phyloP scores from a whole-genome alignment of 2,113 vertebrate genomes.

The Lagenorhynchus albirostris region DNA sequence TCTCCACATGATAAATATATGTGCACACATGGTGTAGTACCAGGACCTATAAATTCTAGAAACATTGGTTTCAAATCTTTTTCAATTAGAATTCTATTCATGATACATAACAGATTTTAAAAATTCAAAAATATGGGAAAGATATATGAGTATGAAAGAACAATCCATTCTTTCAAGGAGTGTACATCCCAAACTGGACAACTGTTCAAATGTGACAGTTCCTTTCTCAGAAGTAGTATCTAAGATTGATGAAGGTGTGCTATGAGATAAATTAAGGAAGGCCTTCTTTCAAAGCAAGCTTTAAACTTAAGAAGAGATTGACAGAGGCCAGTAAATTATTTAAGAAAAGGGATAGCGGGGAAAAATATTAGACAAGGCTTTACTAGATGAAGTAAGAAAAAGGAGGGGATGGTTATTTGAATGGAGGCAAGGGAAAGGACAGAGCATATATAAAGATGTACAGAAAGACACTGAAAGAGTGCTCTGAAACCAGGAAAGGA shows the following conservation, averaged over 20 bases:
- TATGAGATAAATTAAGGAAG: not conserved
- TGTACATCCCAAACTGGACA: not conserved
- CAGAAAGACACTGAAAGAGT: conserved; percentile 3
- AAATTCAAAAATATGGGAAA: not conserved
- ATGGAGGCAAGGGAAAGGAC: conserved; percentile 31
- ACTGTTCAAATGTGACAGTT: not conserved
- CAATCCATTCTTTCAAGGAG: not conserved
- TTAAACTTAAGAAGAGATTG: not conserved
- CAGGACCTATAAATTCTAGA: not conserved
- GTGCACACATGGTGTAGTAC: not conserved
- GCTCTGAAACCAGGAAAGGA: conserved; percentile 19
- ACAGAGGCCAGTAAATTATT: not conserved
- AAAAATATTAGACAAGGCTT: not conserved
- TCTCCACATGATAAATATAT: conserved; percentile 3
- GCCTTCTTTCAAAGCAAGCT: not conserved
- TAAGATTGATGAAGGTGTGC: not conserved
- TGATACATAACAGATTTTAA: not conserved
- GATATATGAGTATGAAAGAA: not conserved
- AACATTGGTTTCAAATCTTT: not conserved
- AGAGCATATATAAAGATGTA: conserved; percentile 53
- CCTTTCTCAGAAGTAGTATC: not conserved
- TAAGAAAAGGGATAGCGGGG: not conserved
- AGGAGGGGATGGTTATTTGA: not conserved
- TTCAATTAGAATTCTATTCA: conserved; percentile 7
- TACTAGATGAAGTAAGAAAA: not conserved